Evolutionary conservation across 2,113 vertebrate genomes (phyloP), one percentile per base, ranked within the genome.

Genomic region (Semnornis frantzii): DNA sequence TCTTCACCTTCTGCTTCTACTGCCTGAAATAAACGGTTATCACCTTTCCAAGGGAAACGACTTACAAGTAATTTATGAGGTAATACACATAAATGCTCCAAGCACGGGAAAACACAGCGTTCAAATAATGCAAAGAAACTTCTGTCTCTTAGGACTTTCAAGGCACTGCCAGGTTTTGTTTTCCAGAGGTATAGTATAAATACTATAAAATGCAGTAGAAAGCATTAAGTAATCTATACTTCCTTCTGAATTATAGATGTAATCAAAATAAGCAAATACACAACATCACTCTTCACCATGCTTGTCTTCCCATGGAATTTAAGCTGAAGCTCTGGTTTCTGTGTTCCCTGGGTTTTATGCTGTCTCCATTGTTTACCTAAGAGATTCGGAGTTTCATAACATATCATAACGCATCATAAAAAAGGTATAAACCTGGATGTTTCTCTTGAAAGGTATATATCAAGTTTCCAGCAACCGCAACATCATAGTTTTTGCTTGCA

Each of bases 241-340:
- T 95, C 87, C 93, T 87, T 75, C 86, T 97, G 96, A 98, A 98
- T 97, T 97, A 97, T 81, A 96, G 93, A 97, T 95, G 82, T 69
- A 95, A 97, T 97, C 96, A 97, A 96, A 97, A 94, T 48, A 64
- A 91, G 90, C 68, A 95, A 93, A 93, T 68, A 93, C 62, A 89
- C 76, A 86, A 24, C 91, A 97, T 96, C 58, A 77, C 30, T 95
- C 95, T 97, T 94, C 80, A 66, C 62, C 13, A 50, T 23, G 77
- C 75, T 80, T 74, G 80, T 74, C 89, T 94, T 80, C 20, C 88
- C 59, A 50, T 2, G 20, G 59, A 90, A 90, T 86, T 91, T 74
- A 88, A 95, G 62, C 46, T 91, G 72, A 90, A 57, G 81, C 82
- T 96, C 88, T 85, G 69, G 75, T 57, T 95, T 81, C 31, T 90